Percentiles rank a stretch among this genome's conserved stretches.
Conservation (phyloP, 2,888 invertebrate species). For the Phrixothrix hirtus region DNA sequence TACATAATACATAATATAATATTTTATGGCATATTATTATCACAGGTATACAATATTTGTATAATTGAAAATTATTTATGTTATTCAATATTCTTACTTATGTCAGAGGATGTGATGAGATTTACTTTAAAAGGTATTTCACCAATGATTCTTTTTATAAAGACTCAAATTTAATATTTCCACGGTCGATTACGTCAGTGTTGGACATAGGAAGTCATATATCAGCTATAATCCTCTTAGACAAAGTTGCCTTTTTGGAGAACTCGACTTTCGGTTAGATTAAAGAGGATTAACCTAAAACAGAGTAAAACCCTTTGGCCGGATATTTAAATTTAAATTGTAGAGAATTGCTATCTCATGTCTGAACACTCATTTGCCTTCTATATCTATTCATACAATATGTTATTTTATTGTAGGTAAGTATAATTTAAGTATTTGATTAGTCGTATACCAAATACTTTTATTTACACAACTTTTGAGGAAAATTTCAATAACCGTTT, state of each 20-base stretch:
- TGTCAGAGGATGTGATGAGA: no score
- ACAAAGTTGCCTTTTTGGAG: constrained; percentile 52
- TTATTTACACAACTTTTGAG: no score
- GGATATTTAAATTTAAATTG: constrained; percentile 45
- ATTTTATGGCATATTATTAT: no score
- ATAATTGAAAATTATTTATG: no score
- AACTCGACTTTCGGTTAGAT: constrained; percentile 49
- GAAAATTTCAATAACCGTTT: no score
- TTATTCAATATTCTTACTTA: no score
- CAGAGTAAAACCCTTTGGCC: constrained; percentile 42
- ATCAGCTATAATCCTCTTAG: constrained; percentile 53
- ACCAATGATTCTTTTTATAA: no score
- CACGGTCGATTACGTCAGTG: constrained; percentile 44
- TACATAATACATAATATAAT: no score
- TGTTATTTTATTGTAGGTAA: constrained; percentile 7
- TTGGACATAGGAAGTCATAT: constrained; percentile 50
- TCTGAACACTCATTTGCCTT: constrained; percentile 18
- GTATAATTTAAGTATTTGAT: neutral
- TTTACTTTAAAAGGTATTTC: no score
- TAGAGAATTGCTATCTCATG: constrained; percentile 18
- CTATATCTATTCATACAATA: constrained; percentile 17
- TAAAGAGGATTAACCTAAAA: constrained; percentile 48
- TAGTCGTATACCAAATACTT: no score
- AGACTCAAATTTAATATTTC: constrained; percentile 50
- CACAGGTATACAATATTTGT: no score